Evolutionary conservation across 2,888 invertebrate species (phyloP), one percentile per base, ranked within the genome.

Genomic region (Hipparchia semele): DNA sequence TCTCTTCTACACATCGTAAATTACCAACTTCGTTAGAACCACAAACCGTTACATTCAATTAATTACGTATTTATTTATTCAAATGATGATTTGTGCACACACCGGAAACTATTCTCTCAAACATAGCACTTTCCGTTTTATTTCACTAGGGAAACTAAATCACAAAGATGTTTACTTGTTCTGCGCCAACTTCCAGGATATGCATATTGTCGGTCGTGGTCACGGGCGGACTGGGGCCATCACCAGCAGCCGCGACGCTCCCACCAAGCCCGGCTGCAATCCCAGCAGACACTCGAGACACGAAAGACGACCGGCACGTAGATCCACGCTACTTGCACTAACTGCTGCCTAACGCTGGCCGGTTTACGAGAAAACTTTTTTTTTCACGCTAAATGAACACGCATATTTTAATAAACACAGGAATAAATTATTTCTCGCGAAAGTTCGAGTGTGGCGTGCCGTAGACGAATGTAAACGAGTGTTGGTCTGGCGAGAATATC

Each of bases 161-260:
- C 72, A 75, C 73, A 78, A 75, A 74, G 61, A 58, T 65, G 59
- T 75, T 91, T 94, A 94, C 94, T 87, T 94, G 94, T 76, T 94
- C 94, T 74, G 91, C 91, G 82, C 94, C 94, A 75, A 94, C 89
- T 80, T 94, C 94, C 84, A 94, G 86, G 83, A 94, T 91, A 80
- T 94, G 94, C 94, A 94, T 94, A 78, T 86, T 89, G 81, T 82
- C 81, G 79, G 81, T 76, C 78, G 76, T 80, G 76, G 80, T 86
- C 83, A 86, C 81, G 77, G 77, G 76, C 74, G 79, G 76, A 79
- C 81, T 86, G 83, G 65, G 86, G 81, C 85, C 90, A 88, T 88
- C 84, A 84, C 88, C 83, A 74, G 78, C 76, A 62, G 59, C 70
- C 68, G 73, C 70, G 67, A 79, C 80, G 78, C 72, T 77, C 77